Conservation (phyloP, 2,797 vertebrate genomes). For the Momotus momota region DNA sequence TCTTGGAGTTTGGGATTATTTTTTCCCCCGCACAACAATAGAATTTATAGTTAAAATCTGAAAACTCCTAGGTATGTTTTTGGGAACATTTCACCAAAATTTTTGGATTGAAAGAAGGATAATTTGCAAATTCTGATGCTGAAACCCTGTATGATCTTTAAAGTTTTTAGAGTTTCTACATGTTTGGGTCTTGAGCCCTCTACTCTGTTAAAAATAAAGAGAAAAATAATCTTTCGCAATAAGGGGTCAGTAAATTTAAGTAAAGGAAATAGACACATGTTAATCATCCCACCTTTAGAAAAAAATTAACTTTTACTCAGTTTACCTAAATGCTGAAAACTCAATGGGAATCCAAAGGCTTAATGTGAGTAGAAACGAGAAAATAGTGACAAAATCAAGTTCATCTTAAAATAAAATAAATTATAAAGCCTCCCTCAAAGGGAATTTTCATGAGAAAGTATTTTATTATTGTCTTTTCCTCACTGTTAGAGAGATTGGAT, state of each 20-base stretch:
- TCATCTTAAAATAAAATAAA: neutral
- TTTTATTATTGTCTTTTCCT: neutral
- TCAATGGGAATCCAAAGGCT: neutral
- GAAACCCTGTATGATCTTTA: neutral
- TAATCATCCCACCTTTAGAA: neutral
- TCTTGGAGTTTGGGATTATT: neutral
- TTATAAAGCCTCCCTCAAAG: neutral
- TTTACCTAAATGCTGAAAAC: neutral
- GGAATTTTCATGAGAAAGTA: neutral
- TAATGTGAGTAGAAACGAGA: neutral
- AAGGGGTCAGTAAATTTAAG: neutral
- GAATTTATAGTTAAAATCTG: neutral
- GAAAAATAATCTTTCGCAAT: neutral
- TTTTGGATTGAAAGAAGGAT: neutral
- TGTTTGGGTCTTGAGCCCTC: neutral
- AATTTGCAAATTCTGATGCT: neutral
- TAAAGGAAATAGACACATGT: neutral
- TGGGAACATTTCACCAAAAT: fast-evolving
- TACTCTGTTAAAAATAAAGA: neutral
- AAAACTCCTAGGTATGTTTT: neutral
- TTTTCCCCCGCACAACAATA: neutral
- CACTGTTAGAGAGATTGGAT: neutral
- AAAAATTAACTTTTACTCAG: neutral
- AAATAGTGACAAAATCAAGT: neutral
- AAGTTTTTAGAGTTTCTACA: neutral